Conservation (phyloP, 1,140 invertebrate genomes). For the Helicoverpa zea region DNA sequence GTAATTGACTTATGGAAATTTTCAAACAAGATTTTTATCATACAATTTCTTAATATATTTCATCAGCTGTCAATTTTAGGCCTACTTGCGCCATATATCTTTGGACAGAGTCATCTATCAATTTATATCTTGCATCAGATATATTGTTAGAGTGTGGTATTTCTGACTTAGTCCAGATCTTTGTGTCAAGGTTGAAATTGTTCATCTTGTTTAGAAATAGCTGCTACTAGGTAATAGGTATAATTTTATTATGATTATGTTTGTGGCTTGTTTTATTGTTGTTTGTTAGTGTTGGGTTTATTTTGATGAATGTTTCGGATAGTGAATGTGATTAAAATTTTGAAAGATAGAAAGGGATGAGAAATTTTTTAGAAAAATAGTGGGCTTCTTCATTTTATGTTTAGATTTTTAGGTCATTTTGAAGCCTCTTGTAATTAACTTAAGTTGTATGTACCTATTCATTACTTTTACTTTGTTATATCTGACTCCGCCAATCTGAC, state of each 20-base stretch:
- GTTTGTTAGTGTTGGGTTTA: background rate
- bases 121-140: background rate
- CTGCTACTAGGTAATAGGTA: background rate
- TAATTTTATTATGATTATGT: background rate
- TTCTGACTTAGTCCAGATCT: background rate
- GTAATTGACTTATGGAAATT: too few species aligned
- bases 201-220: background rate
- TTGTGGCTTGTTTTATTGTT: background rate
- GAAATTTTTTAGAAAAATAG: too few species aligned
- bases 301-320: background rate
- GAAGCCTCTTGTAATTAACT: too few species aligned
- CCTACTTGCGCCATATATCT: background rate
- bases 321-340: too few species aligned
- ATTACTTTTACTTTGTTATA: too few species aligned
- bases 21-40: too few species aligned
- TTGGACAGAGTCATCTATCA: background rate
- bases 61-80: background rate
- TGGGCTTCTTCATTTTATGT: too few species aligned
- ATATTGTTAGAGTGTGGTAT: background rate
- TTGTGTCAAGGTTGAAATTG: slow-evolving; percentile 16
- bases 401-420: too few species aligned
- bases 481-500: too few species aligned
- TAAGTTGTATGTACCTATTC: too few species aligned
- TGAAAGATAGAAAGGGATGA: too few species aligned
- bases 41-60: too few species aligned